Evolutionary conservation across 2,888 invertebrate genomes (phyloP), one percentile per base, ranked within the genome.

Genomic region (Xestoiulus laeticollis): DNA sequence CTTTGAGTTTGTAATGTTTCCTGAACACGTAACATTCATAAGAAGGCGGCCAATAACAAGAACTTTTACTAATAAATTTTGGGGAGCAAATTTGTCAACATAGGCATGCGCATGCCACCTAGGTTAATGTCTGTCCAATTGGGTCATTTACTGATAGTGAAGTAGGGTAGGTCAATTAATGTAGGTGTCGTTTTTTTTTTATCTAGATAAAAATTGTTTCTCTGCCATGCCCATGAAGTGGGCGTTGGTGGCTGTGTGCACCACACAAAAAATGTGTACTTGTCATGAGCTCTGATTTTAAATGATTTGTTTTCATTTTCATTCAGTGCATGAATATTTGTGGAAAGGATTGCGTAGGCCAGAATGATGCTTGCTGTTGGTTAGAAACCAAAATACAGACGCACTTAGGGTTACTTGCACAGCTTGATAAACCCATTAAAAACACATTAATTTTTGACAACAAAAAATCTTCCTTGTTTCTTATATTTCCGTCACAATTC

Each of bases 31-130:
- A 38, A 8, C 5, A 38, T 38, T 38, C 38, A 8, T 38, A 38
- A 38, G 38, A 38, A 38, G 38, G 38, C 38, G 38, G 38, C 8
- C 38, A 38, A 38, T 38, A 38, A 22, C 26, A 10, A n/a, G 68
- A 22, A 68, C 26, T 12, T 22, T 68, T n/a, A 26, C 26, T 68
- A 38, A 38, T n/a, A 68, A 68, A 68, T 26, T 4, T 38, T 5
- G 68, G 68, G 26, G 48, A 68, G 68, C 68, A 68, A 68, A 68
- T 68, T 68, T 68, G 68, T 68, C 68, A 68, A 68, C 68, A 68
- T 68, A 68, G 68, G 8, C 68, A 68, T 68, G 68, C 22, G 68
- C 26, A 26, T 6, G n/a, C 68, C 68, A 68, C 68, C 68, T 68
- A 19, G 68, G 68, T 68, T 68, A 68, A 22, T 26, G 68, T 8